These are phyloP conservation scores for Trichonephila clavipes DNA, from an alignment of 1,140 invertebrate species.

Conservation along the genomic window DNA sequence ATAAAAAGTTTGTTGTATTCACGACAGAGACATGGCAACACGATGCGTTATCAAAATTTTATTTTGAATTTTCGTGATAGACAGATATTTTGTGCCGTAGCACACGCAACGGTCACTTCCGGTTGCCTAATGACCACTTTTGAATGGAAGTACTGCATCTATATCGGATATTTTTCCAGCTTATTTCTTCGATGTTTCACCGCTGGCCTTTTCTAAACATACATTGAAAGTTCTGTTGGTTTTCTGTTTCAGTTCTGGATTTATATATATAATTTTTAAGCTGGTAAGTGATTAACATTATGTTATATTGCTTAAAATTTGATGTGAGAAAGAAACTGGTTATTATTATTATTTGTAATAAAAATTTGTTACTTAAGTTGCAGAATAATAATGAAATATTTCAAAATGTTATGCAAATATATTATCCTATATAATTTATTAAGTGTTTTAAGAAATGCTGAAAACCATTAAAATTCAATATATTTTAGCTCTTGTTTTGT, in stretches of 20 bases:
- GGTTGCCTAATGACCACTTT: neutral
- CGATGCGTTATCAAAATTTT: neutral
- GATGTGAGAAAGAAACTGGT: too few species aligned
- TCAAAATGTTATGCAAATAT: too few species aligned
- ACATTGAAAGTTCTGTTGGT: neutral
- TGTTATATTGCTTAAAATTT: neutral
- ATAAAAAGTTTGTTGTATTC: constrained; percentile 49
- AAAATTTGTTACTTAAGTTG: too few species aligned
- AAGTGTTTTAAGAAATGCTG: too few species aligned
- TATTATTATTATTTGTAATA: too few species aligned
- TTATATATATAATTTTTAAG: neutral
- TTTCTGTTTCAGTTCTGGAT: neutral
- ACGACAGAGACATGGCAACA: constrained; percentile 54
- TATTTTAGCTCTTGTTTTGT: too few species aligned
- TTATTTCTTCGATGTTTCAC: neutral
- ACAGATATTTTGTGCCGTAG: neutral
- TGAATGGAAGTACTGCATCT: neutral
- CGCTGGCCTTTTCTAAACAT: neutral
- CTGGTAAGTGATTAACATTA: neutral
- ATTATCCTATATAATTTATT: too few species aligned
- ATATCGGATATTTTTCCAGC: neutral
- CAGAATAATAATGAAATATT: too few species aligned
- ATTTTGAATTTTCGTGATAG: constrained; percentile 47
- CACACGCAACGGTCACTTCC: constrained; percentile 25
- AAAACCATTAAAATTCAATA: too few species aligned